Conservation (phyloP, 2,113 vertebrate species). For the Tretioscincus oriximinensis region DNA sequence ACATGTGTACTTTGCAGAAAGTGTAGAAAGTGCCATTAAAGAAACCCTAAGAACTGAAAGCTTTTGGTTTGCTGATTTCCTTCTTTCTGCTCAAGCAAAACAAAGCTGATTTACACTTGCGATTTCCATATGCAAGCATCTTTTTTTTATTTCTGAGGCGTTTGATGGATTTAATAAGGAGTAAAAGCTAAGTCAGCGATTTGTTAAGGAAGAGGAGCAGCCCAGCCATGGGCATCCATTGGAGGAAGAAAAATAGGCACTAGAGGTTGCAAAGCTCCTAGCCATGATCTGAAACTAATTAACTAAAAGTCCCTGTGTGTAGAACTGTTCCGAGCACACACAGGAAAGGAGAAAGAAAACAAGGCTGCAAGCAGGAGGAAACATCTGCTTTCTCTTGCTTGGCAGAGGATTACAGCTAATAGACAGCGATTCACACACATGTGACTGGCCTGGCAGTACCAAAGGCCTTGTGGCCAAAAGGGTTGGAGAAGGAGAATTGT, state of each 20-base stretch:
- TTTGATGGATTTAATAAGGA: conserved; percentile 46
- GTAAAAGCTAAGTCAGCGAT: conserved; percentile 57
- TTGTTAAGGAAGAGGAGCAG: conserved; percentile 46
- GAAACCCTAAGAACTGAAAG: not conserved
- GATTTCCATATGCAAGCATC: not conserved
- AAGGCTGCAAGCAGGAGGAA: conserved; percentile 69
- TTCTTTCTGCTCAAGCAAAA: conserved; percentile 13
- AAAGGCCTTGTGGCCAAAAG: conserved; percentile 59
- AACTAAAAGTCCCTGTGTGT: conserved; percentile 74
- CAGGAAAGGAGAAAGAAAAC: conserved; percentile 19
- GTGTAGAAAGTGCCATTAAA: not conserved
- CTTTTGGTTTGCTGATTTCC: not conserved
- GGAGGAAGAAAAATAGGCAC: conserved; percentile 54
- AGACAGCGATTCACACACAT: conserved; percentile 69
- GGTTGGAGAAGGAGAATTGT: conserved; percentile 23
- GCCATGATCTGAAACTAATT: conserved; percentile 79
- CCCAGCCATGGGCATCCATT: conserved; percentile 46
- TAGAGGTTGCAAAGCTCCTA: conserved; percentile 48
- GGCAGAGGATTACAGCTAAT: conserved; percentile 74
- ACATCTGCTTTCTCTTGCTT: conserved; percentile 80
- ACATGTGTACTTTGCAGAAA: not conserved
- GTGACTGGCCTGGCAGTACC: conserved; percentile 67
- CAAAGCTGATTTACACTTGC: not conserved
- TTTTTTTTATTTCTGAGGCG: conserved; percentile 28
- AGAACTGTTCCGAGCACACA: conserved; percentile 74